Conservation (phyloP, 1,140 invertebrate species). For the Eurosta solidaginis region DNA sequence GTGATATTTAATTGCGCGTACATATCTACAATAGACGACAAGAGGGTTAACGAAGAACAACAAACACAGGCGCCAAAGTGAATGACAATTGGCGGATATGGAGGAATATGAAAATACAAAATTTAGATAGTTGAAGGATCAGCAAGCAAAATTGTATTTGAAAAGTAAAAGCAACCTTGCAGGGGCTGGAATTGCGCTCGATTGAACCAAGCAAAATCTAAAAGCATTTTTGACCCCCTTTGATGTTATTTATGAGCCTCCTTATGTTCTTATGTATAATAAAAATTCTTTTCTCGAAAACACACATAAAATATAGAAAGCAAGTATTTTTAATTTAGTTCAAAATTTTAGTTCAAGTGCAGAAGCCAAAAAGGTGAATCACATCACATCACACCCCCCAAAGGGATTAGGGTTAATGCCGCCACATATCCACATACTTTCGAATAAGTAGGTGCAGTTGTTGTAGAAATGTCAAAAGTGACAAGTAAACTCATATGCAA, state of each 20-base stretch:
- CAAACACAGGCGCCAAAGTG: background rate
- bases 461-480: slow-evolving; percentile 17
- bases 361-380: slow-evolving; percentile 15
- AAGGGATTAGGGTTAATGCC: slow-evolving; percentile 24
- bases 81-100: slow-evolving; percentile 5
- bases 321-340: background rate
- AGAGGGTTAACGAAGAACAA: background rate
- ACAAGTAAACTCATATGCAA: background rate
- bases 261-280: background rate
- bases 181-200: background rate
- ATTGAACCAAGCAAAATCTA: background rate
- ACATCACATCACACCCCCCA: background rate
- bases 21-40: too few relatives aligned
- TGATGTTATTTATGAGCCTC: background rate
- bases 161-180: background rate
- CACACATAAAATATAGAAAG: background rate
- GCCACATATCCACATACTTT: background rate
- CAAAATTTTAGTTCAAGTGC: slow-evolving; percentile 13
- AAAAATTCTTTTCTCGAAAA: slow-evolving; percentile 1
- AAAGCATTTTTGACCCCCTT: background rate
- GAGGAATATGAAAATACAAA: background rate
- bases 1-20: slow-evolving; percentile 25
- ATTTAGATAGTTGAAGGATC: background rate
- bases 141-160: background rate
- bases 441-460: background rate